Percentiles rank a stretch among this genome's conserved stretches.
phyloP scores from a whole-genome alignment of 2,113 vertebrate genomes.

The Siphamia tubifer region DNA sequence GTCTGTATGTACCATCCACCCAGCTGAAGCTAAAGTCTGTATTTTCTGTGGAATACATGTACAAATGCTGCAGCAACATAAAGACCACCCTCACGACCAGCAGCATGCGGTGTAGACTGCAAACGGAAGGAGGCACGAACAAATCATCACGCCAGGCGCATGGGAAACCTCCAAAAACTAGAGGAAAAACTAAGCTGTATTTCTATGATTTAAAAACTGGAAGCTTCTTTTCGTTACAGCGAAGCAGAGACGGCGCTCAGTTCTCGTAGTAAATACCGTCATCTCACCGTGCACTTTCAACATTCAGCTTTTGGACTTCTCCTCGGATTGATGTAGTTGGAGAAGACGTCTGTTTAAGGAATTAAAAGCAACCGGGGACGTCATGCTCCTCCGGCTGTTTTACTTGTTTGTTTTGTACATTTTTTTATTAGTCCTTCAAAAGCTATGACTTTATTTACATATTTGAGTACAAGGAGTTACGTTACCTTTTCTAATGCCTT shows the following conservation, averaged over 20 bases:
- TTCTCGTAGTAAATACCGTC: constrained; percentile 15
- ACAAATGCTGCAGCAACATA: constrained; percentile 21
- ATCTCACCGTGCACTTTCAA: constrained; percentile 51
- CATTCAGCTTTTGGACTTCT: constrained; percentile 32
- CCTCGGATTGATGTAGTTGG: constrained; percentile 1
- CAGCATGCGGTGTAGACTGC: neutral
- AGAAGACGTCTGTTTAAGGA: neutral
- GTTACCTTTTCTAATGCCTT: constrained; percentile 57
- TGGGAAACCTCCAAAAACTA: neutral
- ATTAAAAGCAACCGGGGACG: neutral
- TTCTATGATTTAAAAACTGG: no score
- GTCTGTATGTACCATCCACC: constrained; percentile 34
- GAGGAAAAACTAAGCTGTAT: neutral
- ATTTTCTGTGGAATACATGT: constrained; percentile 35
- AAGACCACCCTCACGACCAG: neutral
- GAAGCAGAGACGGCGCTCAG: constrained; percentile 10
- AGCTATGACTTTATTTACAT: constrained; percentile 29
- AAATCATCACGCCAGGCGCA: constrained; percentile 21
- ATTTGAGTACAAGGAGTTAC: constrained; percentile 22
- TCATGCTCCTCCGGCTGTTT: constrained; percentile 39
- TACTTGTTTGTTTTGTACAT: constrained; percentile 36
- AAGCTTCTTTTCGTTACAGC: no score
- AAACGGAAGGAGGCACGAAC: neutral
- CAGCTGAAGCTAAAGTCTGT: constrained; percentile 66
- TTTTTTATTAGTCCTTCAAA: constrained; percentile 31